Evolutionary conservation across 2,888 invertebrate genomes (phyloP).

Genomic region (Melanostoma mellinum): DNA sequence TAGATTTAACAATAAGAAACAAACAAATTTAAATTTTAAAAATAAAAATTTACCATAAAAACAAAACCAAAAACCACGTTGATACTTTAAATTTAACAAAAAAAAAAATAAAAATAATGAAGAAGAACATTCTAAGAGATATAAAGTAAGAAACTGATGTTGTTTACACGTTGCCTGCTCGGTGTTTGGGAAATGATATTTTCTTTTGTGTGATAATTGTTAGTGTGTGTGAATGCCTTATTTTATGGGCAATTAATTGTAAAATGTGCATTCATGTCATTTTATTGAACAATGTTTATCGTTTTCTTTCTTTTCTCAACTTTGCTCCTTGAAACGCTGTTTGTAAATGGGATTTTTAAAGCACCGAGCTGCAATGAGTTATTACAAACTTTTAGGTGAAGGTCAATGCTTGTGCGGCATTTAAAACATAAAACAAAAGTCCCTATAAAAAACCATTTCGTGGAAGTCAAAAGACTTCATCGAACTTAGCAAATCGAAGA

Average conservation of each 20-base stretch:
- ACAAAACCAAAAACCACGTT: slow-evolving; percentile 44
- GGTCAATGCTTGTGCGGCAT: too few relatives aligned
- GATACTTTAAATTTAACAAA: slow-evolving; percentile 45
- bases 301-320: too few relatives aligned
- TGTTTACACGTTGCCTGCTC: slow-evolving; percentile 8
- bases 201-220: slow-evolving; percentile 37
- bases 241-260: background rate
- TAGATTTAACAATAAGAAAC: slow-evolving; percentile 70
- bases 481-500: too few relatives aligned
- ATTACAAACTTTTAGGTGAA: too few relatives aligned
- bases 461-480: too few relatives aligned
- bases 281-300: too few relatives aligned
- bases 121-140: background rate
- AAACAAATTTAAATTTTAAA: slow-evolving; percentile 67
- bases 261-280: too few relatives aligned
- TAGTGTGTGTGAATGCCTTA: slow-evolving; percentile 21
- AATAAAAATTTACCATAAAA: slow-evolving; percentile 71
- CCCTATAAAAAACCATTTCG: too few relatives aligned
- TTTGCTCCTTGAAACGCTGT: too few relatives aligned
- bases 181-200: slow-evolving; percentile 36
- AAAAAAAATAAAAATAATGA: background rate
- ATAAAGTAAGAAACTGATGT: background rate
- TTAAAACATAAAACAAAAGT: too few relatives aligned
- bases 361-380: too few relatives aligned
- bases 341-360: too few relatives aligned